phyloP scores from a whole-genome alignment of 2,797 vertebrate species.

The Pseudochaenichthys georgianus region DNA sequence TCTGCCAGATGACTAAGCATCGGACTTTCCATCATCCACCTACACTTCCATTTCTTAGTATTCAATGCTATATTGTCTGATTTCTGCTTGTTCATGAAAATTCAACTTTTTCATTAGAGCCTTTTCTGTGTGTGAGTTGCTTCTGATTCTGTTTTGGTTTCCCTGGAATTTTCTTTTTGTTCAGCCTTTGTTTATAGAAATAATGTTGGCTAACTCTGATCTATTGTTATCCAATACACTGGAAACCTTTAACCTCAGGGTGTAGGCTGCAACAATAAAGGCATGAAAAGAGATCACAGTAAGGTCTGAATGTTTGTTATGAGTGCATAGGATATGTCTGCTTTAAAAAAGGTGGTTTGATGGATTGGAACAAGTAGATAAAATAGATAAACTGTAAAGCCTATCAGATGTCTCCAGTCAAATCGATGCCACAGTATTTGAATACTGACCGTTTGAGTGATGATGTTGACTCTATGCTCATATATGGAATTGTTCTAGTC shows the following conservation, averaged over 20 bases:
- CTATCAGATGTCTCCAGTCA: conserved; percentile 63
- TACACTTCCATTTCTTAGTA: background rate
- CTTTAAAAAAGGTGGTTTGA: conserved; percentile 16
- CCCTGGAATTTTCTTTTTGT: conserved; percentile 14
- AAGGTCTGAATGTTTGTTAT: conserved; percentile 18
- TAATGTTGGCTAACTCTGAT: conserved; percentile 6
- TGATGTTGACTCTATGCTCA: conserved; percentile 25
- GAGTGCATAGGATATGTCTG: background rate
- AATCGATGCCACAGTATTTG: conserved; percentile 65
- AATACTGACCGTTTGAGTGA: conserved; percentile 43
- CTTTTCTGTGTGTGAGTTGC: background rate
- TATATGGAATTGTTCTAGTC: conserved; percentile 42
- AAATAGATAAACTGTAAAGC: conserved; percentile 23
- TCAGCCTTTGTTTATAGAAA: conserved; percentile 35
- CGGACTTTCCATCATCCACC: background rate
- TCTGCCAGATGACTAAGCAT: background rate
- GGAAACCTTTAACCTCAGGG: conserved; percentile 27
- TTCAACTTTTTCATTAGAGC: background rate
- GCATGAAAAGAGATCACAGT: conserved; percentile 14
- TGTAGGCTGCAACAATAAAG: conserved; percentile 37
- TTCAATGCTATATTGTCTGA: background rate
- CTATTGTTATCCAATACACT: conserved; percentile 23
- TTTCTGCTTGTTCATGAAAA: background rate
- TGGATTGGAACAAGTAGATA: background rate
- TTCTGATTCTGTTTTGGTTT: conserved; percentile 20